Evolutionary conservation across 1,140 invertebrate species (phyloP).

Genomic region (Pygmarrhopalites habei): DNA sequence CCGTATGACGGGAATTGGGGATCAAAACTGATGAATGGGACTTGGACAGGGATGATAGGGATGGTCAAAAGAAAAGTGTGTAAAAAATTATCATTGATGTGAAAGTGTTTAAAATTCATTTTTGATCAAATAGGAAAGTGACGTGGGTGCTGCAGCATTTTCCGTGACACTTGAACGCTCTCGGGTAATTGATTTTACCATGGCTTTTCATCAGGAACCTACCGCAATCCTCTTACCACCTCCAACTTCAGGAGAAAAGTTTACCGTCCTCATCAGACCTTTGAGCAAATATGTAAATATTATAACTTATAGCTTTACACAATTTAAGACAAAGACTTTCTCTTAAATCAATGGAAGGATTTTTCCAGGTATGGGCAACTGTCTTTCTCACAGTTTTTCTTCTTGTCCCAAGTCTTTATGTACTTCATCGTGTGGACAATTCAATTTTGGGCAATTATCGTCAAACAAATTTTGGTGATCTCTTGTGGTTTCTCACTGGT

Average conservation of each 20-base stretch:
- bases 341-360: neutral
- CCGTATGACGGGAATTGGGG: slow-evolving; percentile 45
- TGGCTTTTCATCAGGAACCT: slow-evolving; percentile 43
- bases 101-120: neutral
- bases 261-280: slow-evolving; percentile 41
- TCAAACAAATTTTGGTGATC: slow-evolving; percentile 1
- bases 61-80: slow-evolving; percentile 42
- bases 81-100: neutral
- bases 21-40: slow-evolving; percentile 40
- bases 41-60: slow-evolving; percentile 46
- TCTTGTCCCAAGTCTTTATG: slow-evolving; percentile 26
- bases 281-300: slow-evolving; percentile 37
- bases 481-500: slow-evolving; percentile 32
- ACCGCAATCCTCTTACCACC: slow-evolving; percentile 41
- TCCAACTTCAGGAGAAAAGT: slow-evolving; percentile 38
- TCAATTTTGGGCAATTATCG: neutral
- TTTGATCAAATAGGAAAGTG: slow-evolving; percentile 41
- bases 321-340: neutral
- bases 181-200: slow-evolving; percentile 46
- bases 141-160: slow-evolving; percentile 45
- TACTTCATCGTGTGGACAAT: slow-evolving; percentile 18
- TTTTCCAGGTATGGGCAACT: slow-evolving; percentile 36
- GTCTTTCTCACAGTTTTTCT: slow-evolving; percentile 22
- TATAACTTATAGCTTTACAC: neutral
- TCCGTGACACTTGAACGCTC: slow-evolving; percentile 46